phyloP scores from a whole-genome alignment of 2,797 vertebrate species.

The Halcyon badia region DNA sequence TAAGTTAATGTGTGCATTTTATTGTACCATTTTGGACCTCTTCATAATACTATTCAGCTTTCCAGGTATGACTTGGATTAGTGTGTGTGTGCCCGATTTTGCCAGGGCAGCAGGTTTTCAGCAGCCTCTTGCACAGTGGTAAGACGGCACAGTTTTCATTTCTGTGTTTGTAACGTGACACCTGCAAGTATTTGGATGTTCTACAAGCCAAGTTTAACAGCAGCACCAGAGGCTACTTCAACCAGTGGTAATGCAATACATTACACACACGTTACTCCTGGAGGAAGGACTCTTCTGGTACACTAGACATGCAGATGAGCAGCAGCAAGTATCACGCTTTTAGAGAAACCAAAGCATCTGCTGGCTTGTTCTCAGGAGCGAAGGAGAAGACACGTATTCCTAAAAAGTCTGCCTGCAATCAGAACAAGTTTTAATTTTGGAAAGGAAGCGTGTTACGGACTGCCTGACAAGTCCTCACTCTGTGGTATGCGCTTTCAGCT shows the following conservation, averaged over 20 bases:
- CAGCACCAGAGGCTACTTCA: conserved; percentile 34
- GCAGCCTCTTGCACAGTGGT: neutral
- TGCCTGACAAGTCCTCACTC: neutral
- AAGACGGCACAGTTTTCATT: neutral
- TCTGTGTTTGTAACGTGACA: neutral
- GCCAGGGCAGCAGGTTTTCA: neutral
- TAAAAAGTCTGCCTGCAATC: conserved; percentile 22
- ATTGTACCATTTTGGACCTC: neutral
- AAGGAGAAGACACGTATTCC: neutral
- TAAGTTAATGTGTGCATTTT: neutral
- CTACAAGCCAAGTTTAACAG: conserved; percentile 4
- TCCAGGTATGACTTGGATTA: fast-evolving
- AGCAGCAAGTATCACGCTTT: neutral
- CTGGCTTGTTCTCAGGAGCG: neutral
- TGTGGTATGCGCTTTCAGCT: neutral
- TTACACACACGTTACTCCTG: conserved; percentile 19
- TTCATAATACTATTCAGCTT: neutral
- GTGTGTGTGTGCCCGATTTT: neutral
- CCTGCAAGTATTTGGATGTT: conserved; percentile 24
- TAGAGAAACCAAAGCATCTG: neutral
- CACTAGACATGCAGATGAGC: conserved; percentile 31
- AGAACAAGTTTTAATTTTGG: neutral
- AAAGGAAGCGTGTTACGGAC: neutral
- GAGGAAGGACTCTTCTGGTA: neutral
- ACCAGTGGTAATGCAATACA: conserved; percentile 15